Percentiles rank a stretch among this genome's conserved stretches.
phyloP scores from a whole-genome alignment of 2,113 vertebrate genomes.

The Vireo altiloquus region DNA sequence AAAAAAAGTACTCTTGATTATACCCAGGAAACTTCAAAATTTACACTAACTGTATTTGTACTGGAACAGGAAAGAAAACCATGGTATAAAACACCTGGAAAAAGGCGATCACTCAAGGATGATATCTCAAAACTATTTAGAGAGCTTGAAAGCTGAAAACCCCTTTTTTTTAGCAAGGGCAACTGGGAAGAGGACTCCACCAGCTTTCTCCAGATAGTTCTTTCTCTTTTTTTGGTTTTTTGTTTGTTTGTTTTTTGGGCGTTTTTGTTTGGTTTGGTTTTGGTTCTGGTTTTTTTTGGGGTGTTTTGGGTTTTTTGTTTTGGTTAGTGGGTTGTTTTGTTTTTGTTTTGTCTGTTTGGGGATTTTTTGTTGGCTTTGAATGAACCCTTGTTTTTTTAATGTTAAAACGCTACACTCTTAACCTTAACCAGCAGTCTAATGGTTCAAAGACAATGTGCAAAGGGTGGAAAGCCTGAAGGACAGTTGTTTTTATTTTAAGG shows the following conservation, averaged over 20 bases:
- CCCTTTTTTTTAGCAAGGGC: neutral
- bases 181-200: neutral
- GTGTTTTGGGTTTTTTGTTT: neutral
- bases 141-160: neutral
- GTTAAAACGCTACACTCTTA: neutral
- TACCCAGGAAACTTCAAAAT: neutral
- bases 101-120: neutral
- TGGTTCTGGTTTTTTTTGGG: no score
- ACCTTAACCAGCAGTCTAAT: neutral
- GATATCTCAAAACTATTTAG: neutral
- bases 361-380: neutral
- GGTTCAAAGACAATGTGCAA: neutral
- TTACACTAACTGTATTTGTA: neutral
- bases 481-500: constrained; percentile 28
- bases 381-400: neutral
- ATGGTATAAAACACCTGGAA: neutral
- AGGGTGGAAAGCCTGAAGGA: neutral
- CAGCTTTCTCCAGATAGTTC: neutral
- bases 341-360: neutral
- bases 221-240: no score
- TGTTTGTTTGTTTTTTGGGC: no score
- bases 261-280: no score
- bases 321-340: neutral
- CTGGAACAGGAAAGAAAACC: neutral
- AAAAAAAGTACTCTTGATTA: neutral